Percentiles rank a stretch among this genome's conserved stretches.
Evolutionary conservation across 2,888 invertebrate species (phyloP).

Genomic region (Enchytraeus crypticus): DNA sequence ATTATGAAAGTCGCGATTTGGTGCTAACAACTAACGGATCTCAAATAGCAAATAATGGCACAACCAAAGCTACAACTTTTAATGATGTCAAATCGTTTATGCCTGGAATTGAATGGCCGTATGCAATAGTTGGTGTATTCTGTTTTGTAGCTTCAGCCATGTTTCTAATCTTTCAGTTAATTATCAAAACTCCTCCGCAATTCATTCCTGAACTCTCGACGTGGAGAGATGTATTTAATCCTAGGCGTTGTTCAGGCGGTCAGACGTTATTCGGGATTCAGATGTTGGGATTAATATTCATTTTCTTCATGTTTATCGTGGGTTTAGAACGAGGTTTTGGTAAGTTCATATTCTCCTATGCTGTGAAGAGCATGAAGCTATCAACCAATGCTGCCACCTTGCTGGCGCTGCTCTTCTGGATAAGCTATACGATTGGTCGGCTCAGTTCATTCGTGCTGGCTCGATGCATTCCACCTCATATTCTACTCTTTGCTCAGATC

Average conservation of each 20-base stretch:
- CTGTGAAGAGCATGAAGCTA: constrained; percentile 30
- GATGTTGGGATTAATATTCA: constrained; percentile 27
- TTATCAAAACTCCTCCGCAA: background rate
- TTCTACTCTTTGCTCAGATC: constrained; percentile 27
- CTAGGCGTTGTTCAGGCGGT: constrained; percentile 29
- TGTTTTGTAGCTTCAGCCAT: constrained; percentile 19
- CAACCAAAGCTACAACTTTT: too few species aligned
- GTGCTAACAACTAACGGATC: too few species aligned
- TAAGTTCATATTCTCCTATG: constrained; percentile 32
- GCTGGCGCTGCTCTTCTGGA: constrained; percentile 33
- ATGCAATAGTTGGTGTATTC: constrained; percentile 26
- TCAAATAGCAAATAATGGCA: too few species aligned
- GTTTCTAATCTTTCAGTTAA: constrained; percentile 27
- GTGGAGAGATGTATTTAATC: background rate
- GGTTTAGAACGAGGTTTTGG: constrained; percentile 32
- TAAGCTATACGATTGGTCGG: constrained; percentile 30
- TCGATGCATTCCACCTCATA: constrained; percentile 27
- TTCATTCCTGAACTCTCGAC: background rate
- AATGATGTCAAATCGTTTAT: too few species aligned
- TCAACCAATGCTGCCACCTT: constrained; percentile 27
- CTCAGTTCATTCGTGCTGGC: constrained; percentile 28
- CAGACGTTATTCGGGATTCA: constrained; percentile 26
- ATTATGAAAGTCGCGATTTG: too few species aligned
- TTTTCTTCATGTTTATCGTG: constrained; percentile 29
- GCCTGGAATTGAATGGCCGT: constrained; percentile 27